phyloP scores from a whole-genome alignment of 2,797 vertebrate species.

The Acanthurus leucopareius region DNA sequence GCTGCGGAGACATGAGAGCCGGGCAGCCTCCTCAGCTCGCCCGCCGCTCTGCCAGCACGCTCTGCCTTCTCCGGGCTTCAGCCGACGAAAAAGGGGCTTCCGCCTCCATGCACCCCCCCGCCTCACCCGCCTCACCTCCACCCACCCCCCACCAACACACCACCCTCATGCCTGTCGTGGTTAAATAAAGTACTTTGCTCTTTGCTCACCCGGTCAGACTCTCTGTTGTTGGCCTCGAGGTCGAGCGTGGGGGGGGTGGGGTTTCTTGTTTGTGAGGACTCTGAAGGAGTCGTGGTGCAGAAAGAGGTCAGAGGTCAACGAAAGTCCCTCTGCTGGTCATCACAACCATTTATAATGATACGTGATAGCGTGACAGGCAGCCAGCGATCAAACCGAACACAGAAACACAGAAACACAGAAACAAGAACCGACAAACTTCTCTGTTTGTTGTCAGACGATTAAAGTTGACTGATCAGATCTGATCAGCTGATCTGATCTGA shows the following conservation, averaged over 20 bases:
- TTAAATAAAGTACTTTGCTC: conserved; percentile 80
- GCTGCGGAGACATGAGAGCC: conserved; percentile 60
- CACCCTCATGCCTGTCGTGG: conserved; percentile 47
- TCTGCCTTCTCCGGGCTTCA: conserved; percentile 30
- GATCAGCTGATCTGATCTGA: not conserved
- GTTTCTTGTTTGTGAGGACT: conserved; percentile 64
- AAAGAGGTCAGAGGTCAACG: conserved; percentile 67
- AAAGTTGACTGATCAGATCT: not conserved
- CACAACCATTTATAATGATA: conserved; percentile 23
- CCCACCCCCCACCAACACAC: not conserved
- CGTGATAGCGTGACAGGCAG: not conserved
- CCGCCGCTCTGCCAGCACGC: conserved; percentile 28
- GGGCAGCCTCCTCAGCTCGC: conserved; percentile 50
- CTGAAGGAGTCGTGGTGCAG: conserved; percentile 44
- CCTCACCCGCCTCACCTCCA: not conserved
- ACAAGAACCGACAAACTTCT: not conserved
- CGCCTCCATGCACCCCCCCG: conserved; percentile 6
- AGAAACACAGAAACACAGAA: too few relatives aligned
- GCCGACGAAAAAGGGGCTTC: conserved; percentile 41
- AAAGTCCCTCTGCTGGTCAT: conserved; percentile 35
- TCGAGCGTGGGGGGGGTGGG: conserved; percentile 53
- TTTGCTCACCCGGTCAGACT: conserved; percentile 64
- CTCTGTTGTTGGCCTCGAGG: conserved; percentile 63
- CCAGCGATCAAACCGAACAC: not conserved
- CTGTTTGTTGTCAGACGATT: not conserved